Conservation (phyloP, 2,888 invertebrate genomes). For the Empis stercorea region DNA sequence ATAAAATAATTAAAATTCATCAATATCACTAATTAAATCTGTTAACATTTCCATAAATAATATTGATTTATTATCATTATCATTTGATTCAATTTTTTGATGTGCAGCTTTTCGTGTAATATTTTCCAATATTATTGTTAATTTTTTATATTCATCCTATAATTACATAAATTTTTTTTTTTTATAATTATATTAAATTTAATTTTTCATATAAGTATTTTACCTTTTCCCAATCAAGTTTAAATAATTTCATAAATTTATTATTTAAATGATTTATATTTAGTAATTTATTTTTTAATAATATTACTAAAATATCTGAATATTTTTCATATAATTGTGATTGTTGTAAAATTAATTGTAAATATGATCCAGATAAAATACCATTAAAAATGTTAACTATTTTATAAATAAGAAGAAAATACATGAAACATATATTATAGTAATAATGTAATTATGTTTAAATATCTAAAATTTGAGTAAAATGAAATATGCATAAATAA, state of each 20-base stretch:
- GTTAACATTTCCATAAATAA: slow-evolving; percentile 34
- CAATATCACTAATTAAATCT: slow-evolving; percentile 32
- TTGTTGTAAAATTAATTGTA: no score
- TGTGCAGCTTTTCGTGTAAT: slow-evolving; percentile 3
- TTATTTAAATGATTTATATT: slow-evolving; percentile 48
- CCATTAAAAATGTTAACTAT: slow-evolving; percentile 6
- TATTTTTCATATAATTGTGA: slow-evolving; percentile 35
- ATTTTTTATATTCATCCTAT: slow-evolving; percentile 6
- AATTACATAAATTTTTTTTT: neutral
- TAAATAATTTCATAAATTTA: slow-evolving; percentile 53
- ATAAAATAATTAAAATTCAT: slow-evolving; percentile 27
- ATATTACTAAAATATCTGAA: slow-evolving; percentile 34
- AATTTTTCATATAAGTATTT: slow-evolving; percentile 8
- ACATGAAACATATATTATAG: no score
- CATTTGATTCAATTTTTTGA: slow-evolving; percentile 4
- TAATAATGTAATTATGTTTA: no score
- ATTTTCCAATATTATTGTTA: slow-evolving; percentile 8
- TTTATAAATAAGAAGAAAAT: slow-evolving; percentile 1
- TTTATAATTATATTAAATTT: neutral
- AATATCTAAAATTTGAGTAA: no score
- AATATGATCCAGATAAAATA: slow-evolving; percentile 1
- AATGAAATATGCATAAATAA: no score
- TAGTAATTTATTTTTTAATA: slow-evolving; percentile 45
- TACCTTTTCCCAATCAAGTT: slow-evolving; percentile 52
- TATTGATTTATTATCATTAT: slow-evolving; percentile 25